Evolutionary conservation across 2,797 vertebrate genomes (phyloP).

Genomic region (Spinus olivaceus): DNA sequence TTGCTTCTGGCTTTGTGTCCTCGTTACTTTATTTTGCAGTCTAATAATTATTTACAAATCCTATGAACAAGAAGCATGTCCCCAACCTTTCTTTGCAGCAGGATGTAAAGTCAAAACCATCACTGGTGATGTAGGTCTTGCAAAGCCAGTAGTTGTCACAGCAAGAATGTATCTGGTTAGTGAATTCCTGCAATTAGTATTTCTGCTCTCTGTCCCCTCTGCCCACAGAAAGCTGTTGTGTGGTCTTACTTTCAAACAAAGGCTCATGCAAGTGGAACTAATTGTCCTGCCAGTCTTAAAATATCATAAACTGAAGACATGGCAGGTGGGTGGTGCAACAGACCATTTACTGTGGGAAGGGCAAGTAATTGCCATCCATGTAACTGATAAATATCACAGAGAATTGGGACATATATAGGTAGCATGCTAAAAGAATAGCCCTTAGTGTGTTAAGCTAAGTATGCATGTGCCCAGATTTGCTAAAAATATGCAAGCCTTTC

Average conservation of each 20-base stretch:
- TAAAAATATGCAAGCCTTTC: neutral
- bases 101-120: neutral
- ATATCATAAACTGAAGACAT: neutral
- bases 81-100: neutral
- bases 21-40: neutral
- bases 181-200: neutral
- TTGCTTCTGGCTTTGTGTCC: neutral
- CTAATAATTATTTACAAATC: conserved; percentile 12
- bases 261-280: neutral
- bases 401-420: neutral
- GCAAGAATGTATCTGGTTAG: neutral
- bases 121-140: neutral
- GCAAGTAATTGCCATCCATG: neutral
- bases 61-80: neutral
- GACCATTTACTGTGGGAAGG: neutral
- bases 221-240: neutral
- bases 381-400: neutral
- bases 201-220: neutral
- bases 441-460: neutral
- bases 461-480: neutral
- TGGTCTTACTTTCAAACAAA: neutral
- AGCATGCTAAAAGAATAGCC: neutral
- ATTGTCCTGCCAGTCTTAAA: neutral
- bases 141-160: neutral
- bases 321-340: neutral